Conservation (phyloP, 1,140 invertebrate species). For the Hydropsyche tenuis region DNA sequence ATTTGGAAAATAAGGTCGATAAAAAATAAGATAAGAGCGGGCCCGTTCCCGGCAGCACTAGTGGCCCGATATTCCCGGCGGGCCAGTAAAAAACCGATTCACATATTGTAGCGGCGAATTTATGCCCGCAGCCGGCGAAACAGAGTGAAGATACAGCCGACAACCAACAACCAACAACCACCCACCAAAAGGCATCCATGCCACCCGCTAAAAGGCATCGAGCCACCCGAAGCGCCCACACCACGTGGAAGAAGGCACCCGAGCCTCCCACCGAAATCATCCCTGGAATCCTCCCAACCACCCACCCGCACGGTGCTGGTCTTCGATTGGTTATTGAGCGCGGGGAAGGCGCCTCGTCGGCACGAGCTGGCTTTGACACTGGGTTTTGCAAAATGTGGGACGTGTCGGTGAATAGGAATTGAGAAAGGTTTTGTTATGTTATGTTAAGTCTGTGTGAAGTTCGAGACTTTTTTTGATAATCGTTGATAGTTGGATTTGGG, state of each 20-base stretch:
- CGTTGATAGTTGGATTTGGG: too few species aligned
- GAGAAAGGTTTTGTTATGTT: not conserved
- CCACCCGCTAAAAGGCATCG: too few species aligned
- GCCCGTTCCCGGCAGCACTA: not conserved
- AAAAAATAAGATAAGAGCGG: not conserved
- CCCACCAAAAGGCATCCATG: too few species aligned
- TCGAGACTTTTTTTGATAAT: too few species aligned
- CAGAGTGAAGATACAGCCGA: slow-evolving; percentile 36
- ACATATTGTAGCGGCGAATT: slow-evolving; percentile 49
- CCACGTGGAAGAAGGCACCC: too few species aligned
- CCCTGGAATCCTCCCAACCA: not conserved
- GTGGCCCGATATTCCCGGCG: slow-evolving; percentile 34
- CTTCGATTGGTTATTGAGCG: slow-evolving; percentile 39
- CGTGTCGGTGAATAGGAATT: not conserved
- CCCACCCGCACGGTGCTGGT: too few species aligned
- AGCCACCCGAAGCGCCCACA: too few species aligned
- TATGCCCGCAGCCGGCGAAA: slow-evolving; percentile 24
- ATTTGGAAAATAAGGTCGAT: too few species aligned
- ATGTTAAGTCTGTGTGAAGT: too few species aligned
- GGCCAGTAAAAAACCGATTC: slow-evolving; percentile 49
- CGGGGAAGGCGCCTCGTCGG: slow-evolving; percentile 6
- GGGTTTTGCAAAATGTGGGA: not conserved
- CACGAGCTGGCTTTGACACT: not conserved
- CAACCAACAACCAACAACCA: not conserved
- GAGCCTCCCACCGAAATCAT: too few species aligned